Conservation (phyloP, 1,140 invertebrate genomes). For the Apis laboriosa region DNA sequence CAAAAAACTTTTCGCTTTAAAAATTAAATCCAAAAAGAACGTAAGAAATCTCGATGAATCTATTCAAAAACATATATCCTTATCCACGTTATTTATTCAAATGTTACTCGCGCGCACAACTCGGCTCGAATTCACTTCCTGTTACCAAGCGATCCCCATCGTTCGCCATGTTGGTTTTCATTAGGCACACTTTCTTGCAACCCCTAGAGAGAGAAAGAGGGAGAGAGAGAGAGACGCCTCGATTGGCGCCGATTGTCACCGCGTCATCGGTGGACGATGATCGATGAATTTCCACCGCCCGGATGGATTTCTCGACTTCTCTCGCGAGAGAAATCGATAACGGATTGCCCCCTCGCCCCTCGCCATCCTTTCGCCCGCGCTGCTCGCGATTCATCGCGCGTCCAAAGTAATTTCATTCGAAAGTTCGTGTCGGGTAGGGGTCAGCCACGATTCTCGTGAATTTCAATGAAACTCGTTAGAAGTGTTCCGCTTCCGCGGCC, state of each 20-base stretch:
- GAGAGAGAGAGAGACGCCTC: background rate
- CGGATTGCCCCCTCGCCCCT: background rate
- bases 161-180: background rate
- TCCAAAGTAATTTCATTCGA: slow-evolving; percentile 10
- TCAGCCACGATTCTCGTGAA: slow-evolving; percentile 29
- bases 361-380: background rate
- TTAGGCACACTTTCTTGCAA: background rate
- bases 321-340: background rate
- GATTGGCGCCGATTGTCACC: slow-evolving; percentile 41
- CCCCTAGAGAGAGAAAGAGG: background rate
- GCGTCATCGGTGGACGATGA: slow-evolving; percentile 29
- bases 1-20: no score
- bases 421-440: background rate
- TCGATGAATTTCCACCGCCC: slow-evolving; percentile 25
- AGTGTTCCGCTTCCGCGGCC: slow-evolving; percentile 28
- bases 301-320: slow-evolving; percentile 9
- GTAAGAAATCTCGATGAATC: background rate
- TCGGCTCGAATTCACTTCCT: slow-evolving; percentile 20
- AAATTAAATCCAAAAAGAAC: background rate
- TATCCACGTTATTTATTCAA: background rate
- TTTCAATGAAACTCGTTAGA: slow-evolving; percentile 44
- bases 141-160: background rate
- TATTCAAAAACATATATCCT: background rate
- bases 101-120: background rate
- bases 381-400: slow-evolving; percentile 23